Evolutionary conservation across 2,113 vertebrate species (phyloP).

Genomic region (Phasianus colchicus): DNA sequence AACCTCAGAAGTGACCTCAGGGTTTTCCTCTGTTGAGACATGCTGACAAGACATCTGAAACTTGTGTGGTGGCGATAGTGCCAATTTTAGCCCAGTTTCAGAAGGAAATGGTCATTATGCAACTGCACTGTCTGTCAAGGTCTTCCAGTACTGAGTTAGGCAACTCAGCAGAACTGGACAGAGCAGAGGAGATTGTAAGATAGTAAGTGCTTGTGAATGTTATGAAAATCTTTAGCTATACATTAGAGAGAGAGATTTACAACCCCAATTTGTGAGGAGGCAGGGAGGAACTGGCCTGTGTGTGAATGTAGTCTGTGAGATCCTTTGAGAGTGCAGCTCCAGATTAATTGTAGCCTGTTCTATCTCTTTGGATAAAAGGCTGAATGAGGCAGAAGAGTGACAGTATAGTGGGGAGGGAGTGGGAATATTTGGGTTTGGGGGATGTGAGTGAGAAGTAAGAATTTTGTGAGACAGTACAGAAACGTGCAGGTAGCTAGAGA

Average conservation of each 20-base stretch:
- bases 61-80: neutral
- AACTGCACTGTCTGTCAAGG: neutral
- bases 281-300: neutral
- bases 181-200: neutral
- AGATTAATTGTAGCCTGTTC: neutral
- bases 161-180: neutral
- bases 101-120: neutral
- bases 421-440: neutral
- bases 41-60: neutral
- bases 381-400: neutral
- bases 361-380: neutral
- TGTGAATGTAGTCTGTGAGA: neutral
- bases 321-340: neutral
- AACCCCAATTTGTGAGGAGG: neutral
- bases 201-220: neutral
- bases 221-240: neutral
- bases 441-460: neutral
- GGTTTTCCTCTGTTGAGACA: neutral
- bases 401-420: neutral
- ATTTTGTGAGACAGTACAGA: neutral
- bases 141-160: neutral
- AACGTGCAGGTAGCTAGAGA: neutral
- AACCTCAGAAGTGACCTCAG: neutral
- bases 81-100: accelerated
- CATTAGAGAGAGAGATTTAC: neutral